Base-by-base conservation (phyloP, 2,113 vertebrate genomes). In the Cyprinus carpio region DNA sequence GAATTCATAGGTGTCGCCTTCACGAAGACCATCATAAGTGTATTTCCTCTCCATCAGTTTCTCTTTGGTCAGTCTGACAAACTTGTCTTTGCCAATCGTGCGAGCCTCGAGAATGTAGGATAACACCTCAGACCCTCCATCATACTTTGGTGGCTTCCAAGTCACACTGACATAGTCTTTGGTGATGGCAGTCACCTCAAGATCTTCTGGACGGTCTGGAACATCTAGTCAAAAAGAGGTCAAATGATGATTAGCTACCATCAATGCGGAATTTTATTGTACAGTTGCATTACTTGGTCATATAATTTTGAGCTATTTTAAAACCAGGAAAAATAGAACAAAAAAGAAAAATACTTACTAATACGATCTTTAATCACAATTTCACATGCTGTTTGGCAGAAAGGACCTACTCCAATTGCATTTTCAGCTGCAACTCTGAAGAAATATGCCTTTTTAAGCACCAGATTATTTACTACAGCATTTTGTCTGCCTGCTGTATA, bases 361-460 rank as follows among this genome's bases (percentile, higher is more conserved):
- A 98, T 96, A 81, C 96, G 96, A 81, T 98, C 96, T 93, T 93
- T 96, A 87, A 98, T 91, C 49, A 96, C 51, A 86, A 96, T 76
- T 81, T 96, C 97, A 1, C 94, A 91, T 75, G 94, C 84, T 12
- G 98, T 99, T 85, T 96, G 94, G 83, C 94, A 86, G 89, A 98
- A 99, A 10, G 97, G 97, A 74, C 98, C 98, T 69, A 98, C 90
- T 89, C 98, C 98, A 40, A 99, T 97, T 78, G 95, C 96, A 77
- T 99, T 99, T 91, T 97, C 97, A 13, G 98, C 95, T 10, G 98
- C 98, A 86, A 99, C 96, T 91, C 98, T 95, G 95, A 99, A 99
- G 90, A 98, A 99, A 91, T 98, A 99, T 72, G 94, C 91, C 91
- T 97, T 98, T 72, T 96, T 96, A 62, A 93, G 76, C 84, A 93